phyloP scores from a whole-genome alignment of 1,140 invertebrate species.

The Drosophila asahinai region DNA sequence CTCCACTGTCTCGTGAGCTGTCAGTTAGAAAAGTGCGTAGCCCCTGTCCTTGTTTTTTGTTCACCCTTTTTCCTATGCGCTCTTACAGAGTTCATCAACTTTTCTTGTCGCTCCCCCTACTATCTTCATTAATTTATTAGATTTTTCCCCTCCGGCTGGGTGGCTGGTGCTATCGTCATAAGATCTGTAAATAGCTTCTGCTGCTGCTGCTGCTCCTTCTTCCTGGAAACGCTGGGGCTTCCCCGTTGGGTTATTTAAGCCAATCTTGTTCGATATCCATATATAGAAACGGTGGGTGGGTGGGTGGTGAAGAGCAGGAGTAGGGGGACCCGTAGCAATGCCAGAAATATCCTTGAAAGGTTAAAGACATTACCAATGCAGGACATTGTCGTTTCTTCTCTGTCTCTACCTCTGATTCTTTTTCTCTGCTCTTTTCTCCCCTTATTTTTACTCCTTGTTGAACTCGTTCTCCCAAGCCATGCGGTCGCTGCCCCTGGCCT shows the following conservation, averaged over 20 bases:
- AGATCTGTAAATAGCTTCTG: conserved; percentile 70
- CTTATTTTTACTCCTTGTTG: conserved; percentile 41
- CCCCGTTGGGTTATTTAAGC: conserved; percentile 33
- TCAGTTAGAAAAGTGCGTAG: conserved; percentile 47
- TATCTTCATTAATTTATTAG: conserved; percentile 69
- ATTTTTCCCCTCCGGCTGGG: conserved; percentile 60
- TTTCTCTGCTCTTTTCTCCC: background rate
- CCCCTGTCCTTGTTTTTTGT: conserved; percentile 10
- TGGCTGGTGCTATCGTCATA: conserved; percentile 56
- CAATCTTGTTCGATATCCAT: conserved; percentile 49
- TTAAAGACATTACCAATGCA: conserved; percentile 80
- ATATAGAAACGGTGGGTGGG: conserved; percentile 1
- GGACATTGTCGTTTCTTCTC: conserved; percentile 49
- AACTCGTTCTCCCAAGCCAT: conserved; percentile 73
- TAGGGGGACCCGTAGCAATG: conserved; percentile 44
- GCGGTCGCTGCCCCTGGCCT: conserved; percentile 80
- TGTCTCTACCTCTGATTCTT: background rate
- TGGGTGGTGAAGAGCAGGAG: no score
- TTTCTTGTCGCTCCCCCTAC: conserved; percentile 39
- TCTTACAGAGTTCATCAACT: conserved; percentile 70
- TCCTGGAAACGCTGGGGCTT: conserved; percentile 1
- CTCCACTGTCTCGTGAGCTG: conserved; percentile 8
- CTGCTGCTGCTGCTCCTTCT: background rate
- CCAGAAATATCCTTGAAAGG: conserved; percentile 81
- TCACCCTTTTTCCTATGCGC: conserved; percentile 15